Evolutionary conservation across 2,888 invertebrate genomes (phyloP).

Genomic region (Phrixothrix hirtus): DNA sequence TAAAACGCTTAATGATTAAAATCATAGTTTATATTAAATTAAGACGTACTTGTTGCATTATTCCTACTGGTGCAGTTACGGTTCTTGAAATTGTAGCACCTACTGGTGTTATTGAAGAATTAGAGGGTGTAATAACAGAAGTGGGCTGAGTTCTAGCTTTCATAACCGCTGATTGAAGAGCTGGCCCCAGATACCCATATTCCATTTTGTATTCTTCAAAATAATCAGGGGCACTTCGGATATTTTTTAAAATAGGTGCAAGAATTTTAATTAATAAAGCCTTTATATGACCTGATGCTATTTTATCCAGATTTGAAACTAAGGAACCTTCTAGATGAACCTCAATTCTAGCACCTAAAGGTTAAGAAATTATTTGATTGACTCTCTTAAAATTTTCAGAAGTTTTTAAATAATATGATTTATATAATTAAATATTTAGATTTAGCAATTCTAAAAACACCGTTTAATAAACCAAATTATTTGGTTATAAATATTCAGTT

Average conservation of each 20-base stretch:
- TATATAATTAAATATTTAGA: too few species aligned
- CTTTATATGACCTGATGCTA: slow-evolving; percentile 90
- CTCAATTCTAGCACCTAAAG: slow-evolving; percentile 60
- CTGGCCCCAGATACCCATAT: slow-evolving; percentile 76
- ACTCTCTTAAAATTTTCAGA: too few species aligned
- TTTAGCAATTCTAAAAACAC: too few species aligned
- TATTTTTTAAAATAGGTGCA: slow-evolving; percentile 80
- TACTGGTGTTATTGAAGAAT: slow-evolving; percentile 51
- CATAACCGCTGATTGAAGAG: slow-evolving; percentile 76
- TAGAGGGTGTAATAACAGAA: slow-evolving; percentile 58
- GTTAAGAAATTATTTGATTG: too few species aligned
- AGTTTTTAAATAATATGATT: too few species aligned
- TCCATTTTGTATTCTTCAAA: slow-evolving; percentile 84
- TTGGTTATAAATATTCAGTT: slow-evolving; percentile 46
- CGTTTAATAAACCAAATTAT: too few species aligned
- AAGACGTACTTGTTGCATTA: slow-evolving; percentile 53
- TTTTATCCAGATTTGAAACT: slow-evolving; percentile 82
- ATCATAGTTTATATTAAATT: too few species aligned
- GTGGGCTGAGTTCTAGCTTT: slow-evolving; percentile 74
- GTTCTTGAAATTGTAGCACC: slow-evolving; percentile 44
- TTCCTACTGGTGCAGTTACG: slow-evolving; percentile 42
- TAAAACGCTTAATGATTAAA: slow-evolving; percentile 8
- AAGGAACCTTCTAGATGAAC: slow-evolving; percentile 68
- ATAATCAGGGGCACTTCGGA: slow-evolving; percentile 77
- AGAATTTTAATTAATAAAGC: slow-evolving; percentile 84